These are phyloP conservation scores for Halcyon chelicuti DNA, from an alignment of 2,797 vertebrate species.

Conservation along the genomic window DNA sequence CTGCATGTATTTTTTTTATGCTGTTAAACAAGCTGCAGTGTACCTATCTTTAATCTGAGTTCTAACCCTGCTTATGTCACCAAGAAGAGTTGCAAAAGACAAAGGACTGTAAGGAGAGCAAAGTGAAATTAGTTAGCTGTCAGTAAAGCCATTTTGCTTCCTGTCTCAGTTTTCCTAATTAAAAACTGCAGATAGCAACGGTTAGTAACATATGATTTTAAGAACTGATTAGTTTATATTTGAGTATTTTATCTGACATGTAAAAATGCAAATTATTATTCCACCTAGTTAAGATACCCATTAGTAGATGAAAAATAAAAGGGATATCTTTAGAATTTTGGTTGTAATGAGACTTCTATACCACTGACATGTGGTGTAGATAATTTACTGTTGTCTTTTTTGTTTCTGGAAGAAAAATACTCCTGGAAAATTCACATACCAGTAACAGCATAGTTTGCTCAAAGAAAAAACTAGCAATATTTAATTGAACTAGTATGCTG, in stretches of 20 bases:
- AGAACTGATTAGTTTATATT: not conserved
- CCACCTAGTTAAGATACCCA: not conserved
- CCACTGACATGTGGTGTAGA: not conserved
- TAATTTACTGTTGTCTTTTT: not conserved
- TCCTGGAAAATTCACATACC: not conserved
- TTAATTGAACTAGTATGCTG: conserved; percentile 15
- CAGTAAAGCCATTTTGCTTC: not conserved
- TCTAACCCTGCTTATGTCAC: not conserved
- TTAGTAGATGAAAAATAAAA: not conserved
- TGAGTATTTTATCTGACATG: not conserved
- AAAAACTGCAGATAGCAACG: not conserved
- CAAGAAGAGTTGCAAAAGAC: not conserved
- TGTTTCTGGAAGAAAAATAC: not conserved
- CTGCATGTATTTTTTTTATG: not conserved
- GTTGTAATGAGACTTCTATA: not conserved
- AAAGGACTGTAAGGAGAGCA: not conserved
- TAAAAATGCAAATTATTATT: not conserved
- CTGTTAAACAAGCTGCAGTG: not conserved
- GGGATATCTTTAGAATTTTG: not conserved
- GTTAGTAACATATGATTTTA: accelerated
- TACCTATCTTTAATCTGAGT: not conserved
- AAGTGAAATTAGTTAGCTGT: not conserved
- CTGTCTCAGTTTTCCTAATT: not conserved
- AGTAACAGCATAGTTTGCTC: not conserved
- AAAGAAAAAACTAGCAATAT: not conserved